Evolutionary conservation across 2,797 vertebrate species (phyloP), one percentile per base, ranked within the genome.

Genomic region (Euthynnus affinis): DNA sequence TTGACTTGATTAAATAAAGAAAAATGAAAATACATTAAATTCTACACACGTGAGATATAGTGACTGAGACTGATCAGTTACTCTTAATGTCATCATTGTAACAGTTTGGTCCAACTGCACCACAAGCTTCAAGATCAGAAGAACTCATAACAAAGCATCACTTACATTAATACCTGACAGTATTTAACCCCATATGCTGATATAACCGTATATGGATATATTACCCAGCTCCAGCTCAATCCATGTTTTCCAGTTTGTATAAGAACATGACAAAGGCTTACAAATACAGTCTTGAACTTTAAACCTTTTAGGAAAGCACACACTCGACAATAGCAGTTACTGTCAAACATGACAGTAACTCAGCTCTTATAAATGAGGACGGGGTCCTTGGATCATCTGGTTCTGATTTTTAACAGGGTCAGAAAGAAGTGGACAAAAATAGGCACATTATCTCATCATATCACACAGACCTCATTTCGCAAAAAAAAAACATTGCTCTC

Each of bases 361-460:
- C 22, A 42, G 32, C 15, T 58, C 27, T 32, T 32, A 7, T 1
- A 7, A 29, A 20, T 23, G 12, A 46, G n/a, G 62, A 59, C 20
- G 9, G 37, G 66, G 56, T 75, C 34, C 68, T 18, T 5, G 32
- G 4, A 48, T 40, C 14, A 18, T 53, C 37, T 4, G 23, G n/a
- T 15, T 53, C 62, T 37, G 46, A 13, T 69, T 9, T 3, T 5
- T 4, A 4, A 29, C 3, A 20, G 29, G 2, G 32, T 59, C 12
- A 13, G 18, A 61, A 20, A 29, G 44, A 51, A 6, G 48, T 8
- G 51, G 12, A 5, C 29, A 32, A 32, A 32, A 58, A 62, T 58
- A 75, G 63, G 71, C 74, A 75, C 74, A 60, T 29, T 51, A 55
- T 78, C 22, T 62, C 69, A 59, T 73, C n/a, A 12, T 40, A 22